phyloP scores from a whole-genome alignment of 2,113 vertebrate species.

The Corydoras sp. region DNA sequence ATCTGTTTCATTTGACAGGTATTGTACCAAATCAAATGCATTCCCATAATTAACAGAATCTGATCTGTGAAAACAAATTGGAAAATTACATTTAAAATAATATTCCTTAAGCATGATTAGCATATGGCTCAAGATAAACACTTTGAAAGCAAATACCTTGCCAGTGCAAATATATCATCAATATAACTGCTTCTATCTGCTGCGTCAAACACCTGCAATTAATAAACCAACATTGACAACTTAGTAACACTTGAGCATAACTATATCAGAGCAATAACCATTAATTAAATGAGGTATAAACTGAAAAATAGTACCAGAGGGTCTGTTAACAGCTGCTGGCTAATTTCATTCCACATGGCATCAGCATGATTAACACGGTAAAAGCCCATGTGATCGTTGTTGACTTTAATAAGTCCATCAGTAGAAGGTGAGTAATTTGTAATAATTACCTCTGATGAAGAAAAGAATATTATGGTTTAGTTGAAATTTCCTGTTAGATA shows the following conservation, averaged over 20 bases:
- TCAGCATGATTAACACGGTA: slow-evolving; percentile 82
- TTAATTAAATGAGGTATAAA: slow-evolving; percentile 3
- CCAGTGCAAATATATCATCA: slow-evolving; percentile 77
- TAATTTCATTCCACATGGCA: slow-evolving; percentile 66
- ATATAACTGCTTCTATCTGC: slow-evolving; percentile 71
- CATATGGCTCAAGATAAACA: background rate
- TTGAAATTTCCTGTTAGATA: background rate
- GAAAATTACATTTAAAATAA: slow-evolving; percentile 8
- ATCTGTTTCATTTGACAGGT: slow-evolving; percentile 67
- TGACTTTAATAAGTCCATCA: slow-evolving; percentile 70
- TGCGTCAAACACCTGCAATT: slow-evolving; percentile 62
- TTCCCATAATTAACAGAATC: slow-evolving; percentile 69
- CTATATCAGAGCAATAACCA: background rate
- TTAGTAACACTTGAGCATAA: background rate
- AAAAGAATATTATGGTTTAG: background rate
- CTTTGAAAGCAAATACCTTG: slow-evolving; percentile 65
- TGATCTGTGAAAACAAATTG: slow-evolving; percentile 64
- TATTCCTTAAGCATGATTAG: background rate
- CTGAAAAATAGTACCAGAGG: slow-evolving; percentile 55
- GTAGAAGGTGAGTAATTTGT: background rate
- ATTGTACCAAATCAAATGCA: slow-evolving; percentile 78
- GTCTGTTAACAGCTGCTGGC: slow-evolving; percentile 47
- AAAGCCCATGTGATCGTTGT: slow-evolving; percentile 85
- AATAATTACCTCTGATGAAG: slow-evolving; percentile 63
- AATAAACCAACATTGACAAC: background rate